phyloP scores from a whole-genome alignment of 2,888 invertebrate genomes.

The Trichogramma dendrolimi region DNA sequence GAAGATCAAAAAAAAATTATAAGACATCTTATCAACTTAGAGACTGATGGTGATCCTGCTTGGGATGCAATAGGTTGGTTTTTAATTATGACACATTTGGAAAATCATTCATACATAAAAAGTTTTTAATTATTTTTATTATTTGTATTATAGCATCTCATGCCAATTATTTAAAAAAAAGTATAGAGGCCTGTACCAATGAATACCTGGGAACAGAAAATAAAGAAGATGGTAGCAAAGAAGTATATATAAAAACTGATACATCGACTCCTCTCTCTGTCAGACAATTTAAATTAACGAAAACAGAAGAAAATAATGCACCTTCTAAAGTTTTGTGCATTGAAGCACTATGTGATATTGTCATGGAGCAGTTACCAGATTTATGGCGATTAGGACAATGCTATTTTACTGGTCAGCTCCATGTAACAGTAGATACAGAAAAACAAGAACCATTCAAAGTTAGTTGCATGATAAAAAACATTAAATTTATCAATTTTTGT shows the following conservation, averaged over 20 bases:
- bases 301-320: constrained; percentile 50
- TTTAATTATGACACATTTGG: constrained; percentile 1
- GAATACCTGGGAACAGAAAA: constrained; percentile 42
- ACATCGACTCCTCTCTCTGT: constrained; percentile 32
- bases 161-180: constrained; percentile 46
- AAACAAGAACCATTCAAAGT: constrained; percentile 77
- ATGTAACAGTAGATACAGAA: constrained; percentile 68
- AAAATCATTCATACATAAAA: background rate
- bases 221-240: constrained; percentile 38
- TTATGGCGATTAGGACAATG: constrained; percentile 93
- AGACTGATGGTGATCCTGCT: constrained; percentile 83
- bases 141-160: constrained; percentile 41
- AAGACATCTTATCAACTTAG: constrained; percentile 73
- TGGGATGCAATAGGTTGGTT: constrained; percentile 79
- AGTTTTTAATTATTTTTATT: constrained; percentile 9
- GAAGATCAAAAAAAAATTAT: constrained; percentile 95
- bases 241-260: constrained; percentile 33
- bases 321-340: constrained; percentile 73
- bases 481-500: constrained; percentile 4
- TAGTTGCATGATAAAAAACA: constrained; percentile 15
- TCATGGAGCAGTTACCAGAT: constrained; percentile 77
- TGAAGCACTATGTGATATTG: constrained; percentile 72
- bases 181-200: constrained; percentile 40
- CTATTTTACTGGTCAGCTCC: constrained; percentile 86
- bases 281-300: constrained; percentile 39